Evolutionary conservation across 1,140 invertebrate genomes (phyloP), one percentile per base, ranked within the genome.

Genomic region (Drosophila albomicans): DNA sequence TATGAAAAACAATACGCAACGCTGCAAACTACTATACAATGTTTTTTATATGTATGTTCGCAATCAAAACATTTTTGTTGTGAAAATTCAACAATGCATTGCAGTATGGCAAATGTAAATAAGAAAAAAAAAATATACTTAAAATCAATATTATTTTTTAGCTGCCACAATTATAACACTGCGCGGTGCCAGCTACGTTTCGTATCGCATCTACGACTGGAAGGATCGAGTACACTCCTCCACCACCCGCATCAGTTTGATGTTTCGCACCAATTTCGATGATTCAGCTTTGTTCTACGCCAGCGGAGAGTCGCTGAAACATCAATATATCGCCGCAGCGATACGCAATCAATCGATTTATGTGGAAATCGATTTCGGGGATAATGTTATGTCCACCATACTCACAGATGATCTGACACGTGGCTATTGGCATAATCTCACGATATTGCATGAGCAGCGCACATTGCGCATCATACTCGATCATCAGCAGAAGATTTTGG

Each of bases 141-240:
- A 10, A 8, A 41, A 43, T 43, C 41, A 43, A 43, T 43, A 43
- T 43, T 43, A 5, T 43, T 43, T 63, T 82, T 15, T 38, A 98
- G 97, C 96, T 93, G 96, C 97, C 3, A 98, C 97, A 1, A 95
- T 97, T 64, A 93, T 98, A 28, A 98, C 98, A 0, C 93, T 98
- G 8, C 94, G 96, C 72, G 98, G 98, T 0, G 98, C 97, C 59
- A 98, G 98, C 28, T 98, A 97, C 93, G 95, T 99, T 1, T 98
- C 97, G 1, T 98, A 98, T 92, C 94, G 97, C 57, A 96, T 98
- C 11, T 98, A 98, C 91, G 96, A 98, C 82, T 98, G 97, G 96
- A 97, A 97, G 91, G 97, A 98, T 93, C 94, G 97, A 45, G 96
- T 98, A 7, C 97, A 98, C 91, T 97, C 97, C 0, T 96, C 97